Percentiles rank a stretch among this genome's conserved stretches.
Evolutionary conservation across 2,113 vertebrate species (phyloP).

Genomic region (Trinectes maculatus): DNA sequence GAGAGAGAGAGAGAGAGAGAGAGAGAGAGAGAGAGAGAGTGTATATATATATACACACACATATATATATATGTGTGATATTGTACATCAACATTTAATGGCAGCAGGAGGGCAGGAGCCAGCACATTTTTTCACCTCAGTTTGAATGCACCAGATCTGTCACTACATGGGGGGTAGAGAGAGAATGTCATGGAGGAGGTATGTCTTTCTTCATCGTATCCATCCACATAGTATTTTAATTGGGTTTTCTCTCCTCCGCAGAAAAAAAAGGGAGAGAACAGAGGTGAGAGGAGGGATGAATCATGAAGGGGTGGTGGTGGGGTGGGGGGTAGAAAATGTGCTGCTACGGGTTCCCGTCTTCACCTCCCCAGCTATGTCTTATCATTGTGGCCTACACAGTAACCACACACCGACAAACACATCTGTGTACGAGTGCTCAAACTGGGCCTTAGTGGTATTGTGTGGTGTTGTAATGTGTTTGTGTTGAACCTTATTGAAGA

Average conservation of each 20-base stretch:
- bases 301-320: slow-evolving; percentile 39
- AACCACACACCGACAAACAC: slow-evolving; percentile 28
- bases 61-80: slow-evolving; percentile 52
- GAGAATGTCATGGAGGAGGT: slow-evolving; percentile 76
- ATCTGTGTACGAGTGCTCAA: slow-evolving; percentile 7
- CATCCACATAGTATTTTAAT: slow-evolving; percentile 84
- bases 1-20: no score
- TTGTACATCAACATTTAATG: slow-evolving; percentile 76
- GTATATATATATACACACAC: slow-evolving; percentile 30
- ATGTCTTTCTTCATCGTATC: slow-evolving; percentile 82
- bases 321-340: slow-evolving; percentile 23
- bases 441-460: slow-evolving; percentile 36
- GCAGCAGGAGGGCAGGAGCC: slow-evolving; percentile 58
- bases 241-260: slow-evolving; percentile 62
- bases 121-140: slow-evolving; percentile 61
- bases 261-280: slow-evolving; percentile 52
- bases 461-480: slow-evolving; percentile 39
- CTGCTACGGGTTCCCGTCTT: slow-evolving; percentile 74
- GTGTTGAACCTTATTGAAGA: slow-evolving; percentile 56
- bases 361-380: slow-evolving; percentile 71
- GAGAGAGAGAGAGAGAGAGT: no score
- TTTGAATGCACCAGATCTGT: slow-evolving; percentile 78
- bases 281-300: slow-evolving; percentile 75
- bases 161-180: slow-evolving; percentile 71
- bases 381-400: slow-evolving; percentile 50